Evolutionary conservation across 2,888 invertebrate species (phyloP).

Genomic region (Heteromurus nitidus): DNA sequence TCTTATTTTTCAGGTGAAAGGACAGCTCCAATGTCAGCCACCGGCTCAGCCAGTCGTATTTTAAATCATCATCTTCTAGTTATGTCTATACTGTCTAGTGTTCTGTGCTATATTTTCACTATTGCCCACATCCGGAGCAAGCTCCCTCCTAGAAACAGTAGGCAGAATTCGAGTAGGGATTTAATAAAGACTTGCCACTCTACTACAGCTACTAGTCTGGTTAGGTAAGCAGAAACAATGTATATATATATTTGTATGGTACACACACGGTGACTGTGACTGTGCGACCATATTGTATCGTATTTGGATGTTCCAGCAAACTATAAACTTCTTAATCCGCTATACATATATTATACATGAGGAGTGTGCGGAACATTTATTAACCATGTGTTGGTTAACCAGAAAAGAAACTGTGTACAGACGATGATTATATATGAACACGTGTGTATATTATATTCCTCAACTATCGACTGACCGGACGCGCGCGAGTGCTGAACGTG

Average conservation of each 20-base stretch:
- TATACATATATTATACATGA: no score
- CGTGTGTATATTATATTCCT: no score
- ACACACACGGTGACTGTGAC: neutral
- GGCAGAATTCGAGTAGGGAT: neutral
- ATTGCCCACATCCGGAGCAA: slow-evolving; percentile 66
- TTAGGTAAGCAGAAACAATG: neutral
- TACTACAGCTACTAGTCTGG: neutral
- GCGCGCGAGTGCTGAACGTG: neutral
- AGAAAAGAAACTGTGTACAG: no score
- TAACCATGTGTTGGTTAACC: no score
- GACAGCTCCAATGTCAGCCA: slow-evolving; percentile 75
- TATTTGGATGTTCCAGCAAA: no score
- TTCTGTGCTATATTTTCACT: slow-evolving; percentile 70
- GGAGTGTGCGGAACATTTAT: no score
- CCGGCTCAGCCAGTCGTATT: slow-evolving; percentile 79
- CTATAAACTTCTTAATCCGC: no score
- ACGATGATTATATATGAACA: neutral
- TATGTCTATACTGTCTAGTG: slow-evolving; percentile 72
- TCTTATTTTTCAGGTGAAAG: slow-evolving; percentile 74
- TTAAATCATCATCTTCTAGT: slow-evolving; percentile 73
- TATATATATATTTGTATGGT: neutral
- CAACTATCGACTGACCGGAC: neutral
- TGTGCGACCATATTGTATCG: slow-evolving; percentile 17
- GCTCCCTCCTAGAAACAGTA: slow-evolving; percentile 43
- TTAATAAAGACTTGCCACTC: neutral